These are phyloP conservation scores for Rhinoderma darwinii DNA, from an alignment of 2,113 vertebrate species.

Conservation along the genomic window DNA sequence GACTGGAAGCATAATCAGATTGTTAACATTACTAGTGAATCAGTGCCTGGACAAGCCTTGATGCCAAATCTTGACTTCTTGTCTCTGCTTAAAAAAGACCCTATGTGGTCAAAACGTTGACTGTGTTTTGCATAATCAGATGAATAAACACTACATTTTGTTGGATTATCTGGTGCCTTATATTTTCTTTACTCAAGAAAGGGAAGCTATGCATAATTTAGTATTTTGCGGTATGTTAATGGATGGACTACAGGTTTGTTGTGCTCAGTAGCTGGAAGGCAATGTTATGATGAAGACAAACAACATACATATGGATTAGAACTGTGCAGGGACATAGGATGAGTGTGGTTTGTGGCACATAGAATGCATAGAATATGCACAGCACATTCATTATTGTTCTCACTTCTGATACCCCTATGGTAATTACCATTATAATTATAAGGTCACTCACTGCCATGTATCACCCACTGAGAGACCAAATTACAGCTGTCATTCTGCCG, in stretches of 20 bases:
- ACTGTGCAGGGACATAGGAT: not conserved
- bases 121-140: no score
- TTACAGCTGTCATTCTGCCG: not conserved
- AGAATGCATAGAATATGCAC: not conserved
- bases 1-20: not conserved
- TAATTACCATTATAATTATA: slow-evolving; percentile 4
- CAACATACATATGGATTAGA: not conserved
- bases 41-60: not conserved
- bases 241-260: not conserved
- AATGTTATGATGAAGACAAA: not conserved
- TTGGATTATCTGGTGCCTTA: no score
- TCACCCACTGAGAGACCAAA: not conserved
- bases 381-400: not conserved
- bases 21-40: not conserved
- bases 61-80: not conserved
- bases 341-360: not conserved
- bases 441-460: not conserved
- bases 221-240: not conserved
- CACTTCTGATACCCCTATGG: not conserved
- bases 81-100: no score
- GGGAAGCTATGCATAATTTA: not conserved
- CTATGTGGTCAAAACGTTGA: no score
- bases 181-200: not conserved
- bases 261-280: not conserved
- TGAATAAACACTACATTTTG: no score